Evolutionary conservation across 2,888 invertebrate species (phyloP), one percentile per base, ranked within the genome.

Genomic region (Andrena camellia): DNA sequence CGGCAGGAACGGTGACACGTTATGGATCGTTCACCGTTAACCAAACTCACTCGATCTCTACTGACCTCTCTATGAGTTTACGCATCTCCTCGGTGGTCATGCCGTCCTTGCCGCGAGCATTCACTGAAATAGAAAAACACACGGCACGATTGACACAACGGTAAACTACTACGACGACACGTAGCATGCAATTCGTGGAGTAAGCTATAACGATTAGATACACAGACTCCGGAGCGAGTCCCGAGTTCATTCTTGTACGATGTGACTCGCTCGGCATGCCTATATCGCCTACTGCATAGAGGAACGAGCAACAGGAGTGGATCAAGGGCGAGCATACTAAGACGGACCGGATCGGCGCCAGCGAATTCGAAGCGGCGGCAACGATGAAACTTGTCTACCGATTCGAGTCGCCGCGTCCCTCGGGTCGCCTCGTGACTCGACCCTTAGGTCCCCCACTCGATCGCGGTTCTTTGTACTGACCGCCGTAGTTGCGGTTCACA

Each of bases 1-100:
- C 87, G 87, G 87, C 84, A 83, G 81, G 75, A 78, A 89, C 87
- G 89, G 86, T 78, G 79, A 71, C 76, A 80, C 77, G 72, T 63
- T 70, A 57, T 66, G 5, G 62, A 66, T 71, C 77, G 88, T 79
- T 73, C 81, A 81, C 83, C 88, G 89, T 83, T 88, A 81, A 88
- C 81, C 86, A 86, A 88, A 78, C 89, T 83, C 86, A 89, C 88
- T 88, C 89, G 87, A 91, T 88, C 90, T 90, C 92, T 95, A 97
- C 96, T 97, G 96, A 98, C 98, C 98, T 98, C 97, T 98, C 98
- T 96, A 98, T 97, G 96, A 98, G 97, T 97, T 98, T 98, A 96
- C 98, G 97, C 97, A 98, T 98, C 96, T 98, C 98, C 96, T 98
- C 98, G 95, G 97, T 97, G 95, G 97, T 97, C 97, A 97, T 97